Base-by-base conservation (phyloP, 2,888 invertebrate genomes). In the Heliconius aoede region DNA sequence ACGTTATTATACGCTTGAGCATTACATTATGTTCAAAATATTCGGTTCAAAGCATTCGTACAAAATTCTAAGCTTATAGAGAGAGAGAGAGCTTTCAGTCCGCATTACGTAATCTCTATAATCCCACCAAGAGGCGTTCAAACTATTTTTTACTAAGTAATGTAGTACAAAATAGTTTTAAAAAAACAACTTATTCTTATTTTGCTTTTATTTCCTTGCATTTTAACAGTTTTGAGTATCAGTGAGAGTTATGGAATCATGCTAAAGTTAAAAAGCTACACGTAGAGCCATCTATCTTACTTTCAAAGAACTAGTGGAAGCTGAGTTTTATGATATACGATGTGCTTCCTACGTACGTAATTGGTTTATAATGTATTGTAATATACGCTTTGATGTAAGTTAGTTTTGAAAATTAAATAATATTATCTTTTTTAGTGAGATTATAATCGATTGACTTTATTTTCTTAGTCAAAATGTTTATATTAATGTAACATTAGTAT, bases 1-100 rank as follows among this genome's bases (percentile, higher is more conserved):
- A 78, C 80, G 67, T 81, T 81, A 78, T 79, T 78, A 79, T 73
- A 79, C 79, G 78, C 79, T 79, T 40, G 76, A 78, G 78, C 62
- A 74, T 76, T 76, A 71, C 71, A 65, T 76, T 72, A 78, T 58
- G 26, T 73, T 76, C 55, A 72, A 67, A 78, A 74, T 74, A 76
- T 78, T 78, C 74, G 68, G 74, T 72, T 78, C 74, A 77, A 77
- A 76, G 77, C 65, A 71, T 76, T 76, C 65, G 73, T 67, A 74
- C 65, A 51, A 71, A 79, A 77, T 76, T 72, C 71, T 76, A 51
- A 62, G 71, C 74, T 72, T 58, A 40, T 51, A 78, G 26, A 60
- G 60, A 69, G 26, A 60, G 60, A 69, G 71, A 60, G 26, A 69
- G 71, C 58, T 72, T 74, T 64, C 36, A 26, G 73, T 46, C 60